phyloP scores from a whole-genome alignment of 2,797 vertebrate genomes.

The Sebastes ruberrimus region DNA sequence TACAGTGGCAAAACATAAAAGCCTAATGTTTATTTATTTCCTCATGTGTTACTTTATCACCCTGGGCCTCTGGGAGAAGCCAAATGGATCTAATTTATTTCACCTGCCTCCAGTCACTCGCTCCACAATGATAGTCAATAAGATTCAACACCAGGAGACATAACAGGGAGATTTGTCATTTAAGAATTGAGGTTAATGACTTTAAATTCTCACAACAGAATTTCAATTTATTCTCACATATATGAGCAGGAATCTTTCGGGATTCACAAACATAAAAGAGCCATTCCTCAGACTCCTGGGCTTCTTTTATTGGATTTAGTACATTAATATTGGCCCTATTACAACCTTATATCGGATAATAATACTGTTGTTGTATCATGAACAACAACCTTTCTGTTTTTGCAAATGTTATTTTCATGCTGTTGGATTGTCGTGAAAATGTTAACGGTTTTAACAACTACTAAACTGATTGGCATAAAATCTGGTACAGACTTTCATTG shows the following conservation, averaged over 20 bases:
- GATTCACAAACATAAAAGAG: slow-evolving; percentile 1
- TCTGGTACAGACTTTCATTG: background rate
- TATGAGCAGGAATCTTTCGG: background rate
- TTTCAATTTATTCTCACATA: slow-evolving; percentile 49
- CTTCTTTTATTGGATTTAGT: background rate
- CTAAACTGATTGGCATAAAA: background rate
- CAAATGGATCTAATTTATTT: slow-evolving; percentile 83
- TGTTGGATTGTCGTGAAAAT: background rate
- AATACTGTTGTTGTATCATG: background rate
- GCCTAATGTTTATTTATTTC: slow-evolving; percentile 71
- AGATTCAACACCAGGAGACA: slow-evolving; percentile 75
- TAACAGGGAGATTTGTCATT: slow-evolving; percentile 78
- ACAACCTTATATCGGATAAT: background rate
- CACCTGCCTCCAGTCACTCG: slow-evolving; percentile 59
- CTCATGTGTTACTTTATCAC: slow-evolving; percentile 76
- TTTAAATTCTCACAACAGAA: slow-evolving; percentile 62
- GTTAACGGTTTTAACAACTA: background rate
- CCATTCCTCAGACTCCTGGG: background rate
- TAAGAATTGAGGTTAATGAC: slow-evolving; percentile 73
- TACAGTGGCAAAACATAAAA: slow-evolving; percentile 43
- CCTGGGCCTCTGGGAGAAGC: slow-evolving; percentile 71
- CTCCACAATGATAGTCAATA: slow-evolving; percentile 73
- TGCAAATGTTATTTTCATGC: background rate
- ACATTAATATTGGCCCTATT: background rate
- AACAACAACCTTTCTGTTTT: background rate